Conservation (phyloP, 2,113 vertebrate genomes). For the Hystrix cristata region DNA sequence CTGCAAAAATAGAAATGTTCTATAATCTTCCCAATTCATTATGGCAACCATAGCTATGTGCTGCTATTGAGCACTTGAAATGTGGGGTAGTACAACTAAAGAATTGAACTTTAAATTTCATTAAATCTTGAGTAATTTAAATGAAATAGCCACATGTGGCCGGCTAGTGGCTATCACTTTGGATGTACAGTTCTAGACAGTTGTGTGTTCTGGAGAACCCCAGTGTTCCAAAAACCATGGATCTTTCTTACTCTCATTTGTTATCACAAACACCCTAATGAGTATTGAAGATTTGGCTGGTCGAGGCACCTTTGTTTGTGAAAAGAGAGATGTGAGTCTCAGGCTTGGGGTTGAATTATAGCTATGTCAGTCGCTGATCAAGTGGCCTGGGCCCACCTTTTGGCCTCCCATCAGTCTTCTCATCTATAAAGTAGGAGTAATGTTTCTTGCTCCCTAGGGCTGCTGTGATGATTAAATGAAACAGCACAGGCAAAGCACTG, state of each 20-base stretch:
- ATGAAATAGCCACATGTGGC: not conserved
- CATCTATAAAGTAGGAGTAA: conserved; percentile 4
- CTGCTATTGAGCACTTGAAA: not conserved
- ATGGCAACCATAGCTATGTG: not conserved
- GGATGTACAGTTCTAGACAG: not conserved
- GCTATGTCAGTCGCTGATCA: not conserved
- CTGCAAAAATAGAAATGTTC: not conserved
- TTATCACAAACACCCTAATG: conserved; percentile 32
- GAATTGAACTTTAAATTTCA: conserved; percentile 26
- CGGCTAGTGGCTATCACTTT: not conserved
- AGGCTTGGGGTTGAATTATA: not conserved
- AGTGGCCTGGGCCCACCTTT: not conserved
- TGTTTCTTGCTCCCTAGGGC: not conserved
- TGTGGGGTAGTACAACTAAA: not conserved
- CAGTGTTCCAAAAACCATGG: not conserved
- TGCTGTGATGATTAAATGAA: conserved; percentile 18
- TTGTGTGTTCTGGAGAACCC: conserved; percentile 47
- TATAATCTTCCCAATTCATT: not conserved
- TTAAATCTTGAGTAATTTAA: conserved; percentile 45
- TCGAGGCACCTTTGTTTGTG: conserved; percentile 9
- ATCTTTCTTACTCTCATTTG: not conserved
- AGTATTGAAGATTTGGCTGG: not conserved
- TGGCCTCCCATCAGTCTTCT: not conserved
- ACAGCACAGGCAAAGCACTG: not conserved
- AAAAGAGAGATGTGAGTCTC: not conserved